Evolutionary conservation across 1,140 invertebrate species (phyloP).

Genomic region (Diabrotica virgifera): DNA sequence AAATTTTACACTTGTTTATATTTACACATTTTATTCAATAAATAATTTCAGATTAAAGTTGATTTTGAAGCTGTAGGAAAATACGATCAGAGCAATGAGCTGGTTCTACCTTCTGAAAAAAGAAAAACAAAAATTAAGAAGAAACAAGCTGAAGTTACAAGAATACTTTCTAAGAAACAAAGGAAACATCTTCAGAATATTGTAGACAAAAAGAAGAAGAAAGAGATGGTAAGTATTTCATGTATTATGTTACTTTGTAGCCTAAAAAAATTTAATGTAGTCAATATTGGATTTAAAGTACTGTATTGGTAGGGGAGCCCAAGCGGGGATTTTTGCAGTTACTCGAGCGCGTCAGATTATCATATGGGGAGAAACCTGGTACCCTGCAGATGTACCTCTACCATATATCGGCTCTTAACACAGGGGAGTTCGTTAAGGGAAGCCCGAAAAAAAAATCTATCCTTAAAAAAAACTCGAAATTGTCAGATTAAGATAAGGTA

Average conservation of each 20-base stretch:
- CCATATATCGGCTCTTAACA: too few species aligned
- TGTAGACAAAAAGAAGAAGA: slow-evolving; percentile 84
- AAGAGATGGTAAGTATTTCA: slow-evolving; percentile 69
- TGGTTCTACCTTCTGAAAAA: slow-evolving; percentile 80
- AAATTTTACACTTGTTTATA: background rate
- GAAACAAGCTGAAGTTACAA: slow-evolving; percentile 55
- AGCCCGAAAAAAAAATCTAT: too few species aligned
- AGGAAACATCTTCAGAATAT: slow-evolving; percentile 83
- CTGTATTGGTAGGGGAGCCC: too few species aligned
- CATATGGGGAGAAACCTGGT: too few species aligned
- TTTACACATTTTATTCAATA: slow-evolving; percentile 15
- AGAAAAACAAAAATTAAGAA: slow-evolving; percentile 68
- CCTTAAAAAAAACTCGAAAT: too few species aligned
- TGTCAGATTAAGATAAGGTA: too few species aligned
- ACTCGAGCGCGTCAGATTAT: too few species aligned
- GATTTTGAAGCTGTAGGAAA: slow-evolving; percentile 59
- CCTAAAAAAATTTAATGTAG: too few species aligned
- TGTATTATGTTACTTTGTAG: background rate
- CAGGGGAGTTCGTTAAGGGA: too few species aligned
- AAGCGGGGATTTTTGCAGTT: too few species aligned
- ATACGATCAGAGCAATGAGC: slow-evolving; percentile 73
- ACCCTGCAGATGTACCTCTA: too few species aligned
- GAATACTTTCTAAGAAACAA: slow-evolving; percentile 81
- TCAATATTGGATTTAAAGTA: too few species aligned
- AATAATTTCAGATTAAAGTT: slow-evolving; percentile 59